Conservation (phyloP, 2,797 vertebrate species). For the Spinibarbus caldwelli region DNA sequence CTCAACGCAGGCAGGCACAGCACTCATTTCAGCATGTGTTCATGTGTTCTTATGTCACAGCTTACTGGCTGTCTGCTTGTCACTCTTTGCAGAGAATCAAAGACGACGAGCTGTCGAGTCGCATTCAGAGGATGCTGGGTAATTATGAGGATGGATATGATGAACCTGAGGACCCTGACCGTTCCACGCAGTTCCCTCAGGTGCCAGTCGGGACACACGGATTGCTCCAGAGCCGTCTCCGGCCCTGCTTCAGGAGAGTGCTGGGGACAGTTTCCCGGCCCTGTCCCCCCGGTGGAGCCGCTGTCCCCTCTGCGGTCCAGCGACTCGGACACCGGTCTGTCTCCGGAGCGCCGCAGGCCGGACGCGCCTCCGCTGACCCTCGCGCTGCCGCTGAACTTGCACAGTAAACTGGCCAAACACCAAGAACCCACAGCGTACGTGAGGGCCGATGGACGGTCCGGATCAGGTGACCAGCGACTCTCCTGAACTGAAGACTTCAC, state of each 20-base stretch:
- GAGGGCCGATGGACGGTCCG: no score
- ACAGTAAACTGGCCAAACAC: no score
- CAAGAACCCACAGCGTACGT: no score
- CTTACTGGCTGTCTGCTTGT: no score
- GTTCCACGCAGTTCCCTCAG: slow-evolving; percentile 42
- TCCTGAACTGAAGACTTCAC: no score
- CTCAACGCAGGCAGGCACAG: no score
- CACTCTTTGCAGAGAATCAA: slow-evolving; percentile 82
- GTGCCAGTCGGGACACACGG: background rate
- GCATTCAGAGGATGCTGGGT: slow-evolving; percentile 92
- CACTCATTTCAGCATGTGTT: no score
- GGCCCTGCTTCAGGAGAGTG: background rate
- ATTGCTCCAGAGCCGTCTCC: background rate
- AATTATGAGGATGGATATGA: slow-evolving; percentile 87
- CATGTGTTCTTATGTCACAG: no score
- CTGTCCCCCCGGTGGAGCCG: slow-evolving; percentile 76
- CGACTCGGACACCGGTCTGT: slow-evolving; percentile 69
- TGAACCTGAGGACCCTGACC: slow-evolving; percentile 55
- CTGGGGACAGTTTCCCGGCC: slow-evolving; percentile 64
- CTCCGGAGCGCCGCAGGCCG: slow-evolving; percentile 61
- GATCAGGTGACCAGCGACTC: no score
- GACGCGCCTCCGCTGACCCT: slow-evolving; percentile 75
- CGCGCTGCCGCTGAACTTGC: slow-evolving; percentile 82
- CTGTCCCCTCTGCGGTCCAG: slow-evolving; percentile 78
- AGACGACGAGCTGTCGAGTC: slow-evolving; percentile 91